These are phyloP conservation scores for Penaeus japonicus DNA, from an alignment of 1,140 invertebrate genomes.

Conservation along the genomic window DNA sequence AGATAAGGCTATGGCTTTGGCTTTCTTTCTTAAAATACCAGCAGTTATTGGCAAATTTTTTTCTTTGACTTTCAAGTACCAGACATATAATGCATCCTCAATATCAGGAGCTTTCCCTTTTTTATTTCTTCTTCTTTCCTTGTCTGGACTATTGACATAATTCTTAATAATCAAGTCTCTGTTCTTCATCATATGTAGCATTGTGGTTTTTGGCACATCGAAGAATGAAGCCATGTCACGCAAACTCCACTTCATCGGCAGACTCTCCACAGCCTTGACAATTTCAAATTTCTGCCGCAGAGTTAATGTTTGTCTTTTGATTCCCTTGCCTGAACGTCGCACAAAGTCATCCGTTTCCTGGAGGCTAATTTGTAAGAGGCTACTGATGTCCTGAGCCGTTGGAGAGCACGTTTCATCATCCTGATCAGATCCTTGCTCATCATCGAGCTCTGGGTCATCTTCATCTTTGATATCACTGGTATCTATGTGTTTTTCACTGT, in stretches of 20 bases:
- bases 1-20: slow-evolving; percentile 15
- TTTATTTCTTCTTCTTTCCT: slow-evolving; percentile 18
- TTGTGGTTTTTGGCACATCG: slow-evolving; percentile 24
- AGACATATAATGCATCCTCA: slow-evolving; percentile 31
- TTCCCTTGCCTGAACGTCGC: slow-evolving; percentile 22
- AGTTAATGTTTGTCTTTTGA: slow-evolving; percentile 28
- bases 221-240: slow-evolving; percentile 30
- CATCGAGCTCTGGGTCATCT: neutral
- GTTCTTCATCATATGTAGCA: slow-evolving; percentile 33
- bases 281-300: slow-evolving; percentile 32
- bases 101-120: slow-evolving; percentile 36
- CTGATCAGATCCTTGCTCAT: slow-evolving; percentile 22
- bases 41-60: slow-evolving; percentile 36
- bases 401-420: neutral
- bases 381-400: slow-evolving; percentile 26
- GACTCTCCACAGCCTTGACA: slow-evolving; percentile 20
- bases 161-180: slow-evolving; percentile 21
- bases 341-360: slow-evolving; percentile 31
- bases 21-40: slow-evolving; percentile 27
- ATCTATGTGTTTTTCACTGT: neutral
- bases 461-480: neutral
- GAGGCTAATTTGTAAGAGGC: slow-evolving; percentile 23
- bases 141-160: slow-evolving; percentile 26
- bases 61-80: slow-evolving; percentile 36
- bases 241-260: slow-evolving; percentile 29